phyloP scores from a whole-genome alignment of 2,113 vertebrate genomes.

The Penelope pileata region DNA sequence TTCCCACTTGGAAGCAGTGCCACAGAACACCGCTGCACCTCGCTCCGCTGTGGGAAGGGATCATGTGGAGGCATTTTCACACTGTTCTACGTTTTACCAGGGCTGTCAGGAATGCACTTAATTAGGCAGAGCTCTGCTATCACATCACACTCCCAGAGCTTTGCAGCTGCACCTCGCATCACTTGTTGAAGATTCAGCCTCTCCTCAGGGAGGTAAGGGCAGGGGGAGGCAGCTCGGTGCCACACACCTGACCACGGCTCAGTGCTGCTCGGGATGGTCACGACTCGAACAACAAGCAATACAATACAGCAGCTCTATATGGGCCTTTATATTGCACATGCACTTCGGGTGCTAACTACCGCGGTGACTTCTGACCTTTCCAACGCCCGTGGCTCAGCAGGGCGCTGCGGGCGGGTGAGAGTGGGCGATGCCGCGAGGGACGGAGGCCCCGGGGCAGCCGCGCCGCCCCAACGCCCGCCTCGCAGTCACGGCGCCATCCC shows the following conservation, averaged over 20 bases:
- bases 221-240: no score
- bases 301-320: rapidly evolving
- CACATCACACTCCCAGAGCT: neutral
- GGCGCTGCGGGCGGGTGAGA: no score
- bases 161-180: neutral
- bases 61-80: neutral
- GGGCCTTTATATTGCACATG: rapidly evolving
- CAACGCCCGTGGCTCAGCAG: neutral
- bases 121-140: neutral
- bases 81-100: neutral
- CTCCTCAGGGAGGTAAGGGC: neutral
- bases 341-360: rapidly evolving
- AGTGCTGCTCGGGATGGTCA: neutral
- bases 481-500: no score
- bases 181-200: neutral
- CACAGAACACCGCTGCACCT: neutral
- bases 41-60: neutral
- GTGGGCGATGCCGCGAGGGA: no score
- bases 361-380: neutral
- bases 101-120: neutral
- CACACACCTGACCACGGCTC: no score
- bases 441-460: neutral
- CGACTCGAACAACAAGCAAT: neutral
- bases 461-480: rapidly evolving
- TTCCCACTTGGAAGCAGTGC: neutral